Evolutionary conservation across 2,888 invertebrate genomes (phyloP).

Genomic region (Conomelus anceps): DNA sequence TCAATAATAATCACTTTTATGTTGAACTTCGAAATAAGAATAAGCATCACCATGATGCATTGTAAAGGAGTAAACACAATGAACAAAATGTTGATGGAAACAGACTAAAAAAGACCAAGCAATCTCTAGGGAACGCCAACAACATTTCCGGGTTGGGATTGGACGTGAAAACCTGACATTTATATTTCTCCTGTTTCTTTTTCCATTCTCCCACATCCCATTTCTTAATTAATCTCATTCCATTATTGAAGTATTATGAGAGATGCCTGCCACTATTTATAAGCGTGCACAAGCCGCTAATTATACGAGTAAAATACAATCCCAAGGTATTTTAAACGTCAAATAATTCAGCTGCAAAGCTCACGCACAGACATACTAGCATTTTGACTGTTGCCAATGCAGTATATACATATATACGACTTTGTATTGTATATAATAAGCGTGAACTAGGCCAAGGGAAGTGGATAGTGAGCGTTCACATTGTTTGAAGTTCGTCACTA

Average conservation of each 20-base stretch:
- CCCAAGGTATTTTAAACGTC: background rate
- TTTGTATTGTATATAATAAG: background rate
- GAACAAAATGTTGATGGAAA: background rate
- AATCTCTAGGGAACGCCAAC: background rate
- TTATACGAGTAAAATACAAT: background rate
- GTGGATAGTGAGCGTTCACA: background rate
- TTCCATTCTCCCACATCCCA: background rate
- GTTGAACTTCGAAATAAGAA: too few species aligned
- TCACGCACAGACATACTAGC: background rate
- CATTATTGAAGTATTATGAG: too few species aligned
- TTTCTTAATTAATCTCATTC: background rate
- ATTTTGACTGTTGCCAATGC: background rate
- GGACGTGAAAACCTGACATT: background rate
- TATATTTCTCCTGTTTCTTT: background rate
- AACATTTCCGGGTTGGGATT: background rate
- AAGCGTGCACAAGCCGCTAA: background rate
- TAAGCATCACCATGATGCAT: background rate
- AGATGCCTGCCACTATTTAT: background rate
- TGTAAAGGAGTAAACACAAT: background rate
- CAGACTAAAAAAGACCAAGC: background rate
- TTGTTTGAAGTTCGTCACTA: background rate
- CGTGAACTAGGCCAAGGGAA: background rate
- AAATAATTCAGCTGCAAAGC: background rate
- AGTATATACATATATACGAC: background rate
- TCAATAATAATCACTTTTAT: too few species aligned